phyloP scores from a whole-genome alignment of 2,113 vertebrate species.

The Beaufortia kweichowensis region DNA sequence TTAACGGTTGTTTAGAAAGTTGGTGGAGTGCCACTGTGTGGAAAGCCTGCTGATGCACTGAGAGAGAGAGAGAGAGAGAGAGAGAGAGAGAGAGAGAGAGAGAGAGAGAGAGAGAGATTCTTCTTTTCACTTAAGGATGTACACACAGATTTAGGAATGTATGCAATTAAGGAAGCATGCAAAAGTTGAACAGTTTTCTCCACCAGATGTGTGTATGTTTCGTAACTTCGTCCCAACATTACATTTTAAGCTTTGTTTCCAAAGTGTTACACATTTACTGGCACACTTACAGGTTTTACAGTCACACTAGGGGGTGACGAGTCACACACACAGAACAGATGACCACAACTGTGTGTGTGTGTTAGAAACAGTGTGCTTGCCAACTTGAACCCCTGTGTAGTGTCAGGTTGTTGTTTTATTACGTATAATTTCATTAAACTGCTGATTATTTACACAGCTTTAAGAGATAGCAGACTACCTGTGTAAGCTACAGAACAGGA shows the following conservation, averaged over 20 bases:
- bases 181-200: neutral
- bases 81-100: conserved; percentile 8
- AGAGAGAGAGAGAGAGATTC: neutral
- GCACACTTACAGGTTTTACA: conserved; percentile 3
- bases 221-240: neutral
- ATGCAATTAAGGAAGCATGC: neutral
- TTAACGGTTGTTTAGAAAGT: conserved; percentile 32
- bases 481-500: neutral
- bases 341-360: conserved; percentile 33
- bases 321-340: neutral
- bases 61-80: neutral
- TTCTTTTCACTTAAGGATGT: neutral
- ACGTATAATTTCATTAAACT: conserved; percentile 33
- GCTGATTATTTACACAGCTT: conserved; percentile 47
- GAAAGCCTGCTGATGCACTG: conserved; percentile 21
- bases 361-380: neutral
- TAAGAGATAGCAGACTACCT: conserved; percentile 18
- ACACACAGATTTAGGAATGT: neutral
- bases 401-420: conserved; percentile 32
- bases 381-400: conserved; percentile 42
- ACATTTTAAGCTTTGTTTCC: neutral
- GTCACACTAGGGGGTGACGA: neutral
- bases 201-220: neutral
- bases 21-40: conserved; percentile 29
- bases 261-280: conserved; percentile 19